Evolutionary conservation across 2,888 invertebrate genomes (phyloP).

Genomic region (Pinctada fucata): DNA sequence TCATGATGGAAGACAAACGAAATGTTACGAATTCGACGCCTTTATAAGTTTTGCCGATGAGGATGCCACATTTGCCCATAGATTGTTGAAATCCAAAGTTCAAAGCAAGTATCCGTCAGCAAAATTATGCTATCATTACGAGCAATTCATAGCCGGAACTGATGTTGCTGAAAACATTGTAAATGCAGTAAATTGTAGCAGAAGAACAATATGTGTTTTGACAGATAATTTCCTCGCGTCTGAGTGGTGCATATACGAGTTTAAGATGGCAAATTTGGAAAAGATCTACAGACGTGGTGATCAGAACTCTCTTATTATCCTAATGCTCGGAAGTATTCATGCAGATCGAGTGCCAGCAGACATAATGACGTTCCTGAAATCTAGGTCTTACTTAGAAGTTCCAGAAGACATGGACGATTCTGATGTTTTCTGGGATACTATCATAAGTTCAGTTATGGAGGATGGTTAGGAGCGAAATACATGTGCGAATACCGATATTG

Average conservation of each 20-base stretch:
- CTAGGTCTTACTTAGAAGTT: neutral
- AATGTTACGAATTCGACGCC: no score
- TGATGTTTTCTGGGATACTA: no score
- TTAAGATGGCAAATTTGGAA: constrained; percentile 12
- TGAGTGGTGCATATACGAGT: constrained; percentile 6
- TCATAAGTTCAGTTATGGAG: no score
- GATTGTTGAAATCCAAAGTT: no score
- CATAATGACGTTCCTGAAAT: neutral
- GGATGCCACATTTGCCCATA: no score
- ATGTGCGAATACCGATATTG: no score
- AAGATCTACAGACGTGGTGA: neutral
- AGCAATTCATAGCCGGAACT: neutral
- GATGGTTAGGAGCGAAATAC: no score
- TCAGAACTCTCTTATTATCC: neutral
- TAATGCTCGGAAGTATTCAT: neutral
- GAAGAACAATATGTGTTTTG: constrained; percentile 1
- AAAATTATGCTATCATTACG: neutral
- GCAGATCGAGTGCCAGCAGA: neutral
- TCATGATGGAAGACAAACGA: no score
- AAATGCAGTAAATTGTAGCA: neutral
- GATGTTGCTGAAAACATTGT: constrained; percentile 5
- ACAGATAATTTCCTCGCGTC: neutral
- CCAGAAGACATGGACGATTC: neutral
- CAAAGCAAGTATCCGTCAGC: no score
- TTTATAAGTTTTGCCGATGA: no score